A percentile compares a stretch with the other conserved stretches of the same genome.
Evolutionary conservation across 2,113 vertebrate genomes (phyloP).

Genomic region (Urocitellus parryii): DNA sequence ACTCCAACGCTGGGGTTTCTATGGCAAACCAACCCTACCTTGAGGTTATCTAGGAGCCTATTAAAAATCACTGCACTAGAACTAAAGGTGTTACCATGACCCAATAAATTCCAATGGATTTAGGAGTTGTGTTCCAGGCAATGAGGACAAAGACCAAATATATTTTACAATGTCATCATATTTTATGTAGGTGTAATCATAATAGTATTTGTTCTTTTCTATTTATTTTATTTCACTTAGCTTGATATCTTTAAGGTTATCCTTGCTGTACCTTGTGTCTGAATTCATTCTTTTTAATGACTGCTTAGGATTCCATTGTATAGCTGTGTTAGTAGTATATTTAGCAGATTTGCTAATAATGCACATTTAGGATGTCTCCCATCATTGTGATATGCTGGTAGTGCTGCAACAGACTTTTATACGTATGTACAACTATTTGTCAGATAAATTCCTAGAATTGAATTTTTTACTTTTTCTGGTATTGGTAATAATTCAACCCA

Average conservation of each 20-base stretch:
- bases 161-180: not conserved
- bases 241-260: not conserved
- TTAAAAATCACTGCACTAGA: not conserved
- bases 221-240: not conserved
- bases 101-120: not conserved
- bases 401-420: constrained; percentile 6
- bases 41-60: not conserved
- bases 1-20: not conserved
- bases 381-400: constrained; percentile 9
- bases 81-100: not conserved
- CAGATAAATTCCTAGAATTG: constrained; percentile 4
- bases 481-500: no score
- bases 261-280: not conserved
- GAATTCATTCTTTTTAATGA: constrained; percentile 29
- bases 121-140: not conserved
- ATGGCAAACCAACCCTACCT: not conserved
- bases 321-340: not conserved
- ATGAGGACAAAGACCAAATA: not conserved
- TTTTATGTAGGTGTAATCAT: not conserved
- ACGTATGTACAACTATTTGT: not conserved
- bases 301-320: not conserved
- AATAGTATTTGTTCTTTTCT: not conserved
- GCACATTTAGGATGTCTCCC: not conserved
- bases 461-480: not conserved
- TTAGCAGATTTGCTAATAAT: not conserved